These are phyloP conservation scores for Mellilla xanthometata DNA, from an alignment of 2,888 invertebrate genomes.

Conservation along the genomic window DNA sequence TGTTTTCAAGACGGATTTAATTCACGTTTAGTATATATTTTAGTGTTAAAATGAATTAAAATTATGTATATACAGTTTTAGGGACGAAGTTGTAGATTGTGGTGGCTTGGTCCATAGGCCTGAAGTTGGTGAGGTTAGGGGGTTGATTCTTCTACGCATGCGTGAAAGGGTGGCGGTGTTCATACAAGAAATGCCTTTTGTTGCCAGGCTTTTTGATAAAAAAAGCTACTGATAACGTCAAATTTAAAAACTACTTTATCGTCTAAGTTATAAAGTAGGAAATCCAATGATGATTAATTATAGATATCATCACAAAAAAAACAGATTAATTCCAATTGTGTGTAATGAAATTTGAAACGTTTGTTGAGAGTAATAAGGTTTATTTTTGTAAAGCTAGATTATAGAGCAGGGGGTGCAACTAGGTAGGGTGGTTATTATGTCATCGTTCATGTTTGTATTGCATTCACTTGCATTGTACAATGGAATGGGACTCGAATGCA, in stretches of 20 bases:
- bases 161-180: constrained; percentile 65
- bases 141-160: constrained; percentile 53
- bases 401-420: constrained; percentile 35
- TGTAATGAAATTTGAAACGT: neutral
- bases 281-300: constrained; percentile 35
- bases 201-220: constrained; percentile 64
- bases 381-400: neutral
- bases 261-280: constrained; percentile 46
- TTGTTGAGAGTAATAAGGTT: constrained; percentile 1
- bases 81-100: constrained; percentile 70
- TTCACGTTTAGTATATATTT: constrained; percentile 62
- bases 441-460: constrained; percentile 46
- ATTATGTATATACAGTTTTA: constrained; percentile 76
- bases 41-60: constrained; percentile 61
- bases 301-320: neutral
- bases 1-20: constrained; percentile 65
- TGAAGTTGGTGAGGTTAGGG: constrained; percentile 55
- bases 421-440: constrained; percentile 58
- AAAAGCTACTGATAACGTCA: constrained; percentile 35
- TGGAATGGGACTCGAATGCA: constrained; percentile 28
- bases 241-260: constrained; percentile 35
- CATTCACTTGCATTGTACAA: neutral
- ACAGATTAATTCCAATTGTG: neutral
- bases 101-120: constrained; percentile 63
- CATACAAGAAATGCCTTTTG: constrained; percentile 54